Percentiles rank a stretch among this genome's conserved stretches.
Evolutionary conservation across 2,797 vertebrate species (phyloP).

Genomic region (Aulostomus chinensis): DNA sequence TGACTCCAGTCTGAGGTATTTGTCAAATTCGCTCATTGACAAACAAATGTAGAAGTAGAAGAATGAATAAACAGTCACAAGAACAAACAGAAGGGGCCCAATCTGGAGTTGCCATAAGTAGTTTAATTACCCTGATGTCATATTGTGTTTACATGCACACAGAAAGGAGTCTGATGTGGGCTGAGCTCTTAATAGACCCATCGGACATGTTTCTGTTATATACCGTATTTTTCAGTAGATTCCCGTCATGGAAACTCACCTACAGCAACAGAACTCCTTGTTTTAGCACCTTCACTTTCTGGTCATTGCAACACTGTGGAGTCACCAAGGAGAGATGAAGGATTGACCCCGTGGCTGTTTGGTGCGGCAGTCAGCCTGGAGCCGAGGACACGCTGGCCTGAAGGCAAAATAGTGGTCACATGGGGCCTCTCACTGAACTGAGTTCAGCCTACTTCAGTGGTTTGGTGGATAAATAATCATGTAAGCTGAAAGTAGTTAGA

Average conservation of each 20-base stretch:
- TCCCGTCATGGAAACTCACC: not conserved
- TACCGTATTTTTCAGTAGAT: not conserved
- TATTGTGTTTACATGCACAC: conserved; percentile 38
- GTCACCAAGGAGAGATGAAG: too few relatives aligned
- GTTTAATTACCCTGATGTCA: conserved; percentile 25
- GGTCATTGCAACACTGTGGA: too few relatives aligned
- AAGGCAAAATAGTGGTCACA: conserved; percentile 60
- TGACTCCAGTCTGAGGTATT: not conserved
- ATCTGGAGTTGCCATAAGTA: conserved; percentile 6
- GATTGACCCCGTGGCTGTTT: not conserved
- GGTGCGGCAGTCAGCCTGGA: conserved; percentile 41
- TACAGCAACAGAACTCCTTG: too few relatives aligned
- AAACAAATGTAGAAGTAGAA: not conserved
- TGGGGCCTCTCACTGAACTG: not conserved
- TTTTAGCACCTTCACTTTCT: too few relatives aligned
- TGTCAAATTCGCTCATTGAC: conserved; percentile 1
- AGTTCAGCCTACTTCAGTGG: not conserved
- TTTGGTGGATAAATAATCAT: conserved; percentile 10
- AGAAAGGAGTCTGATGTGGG: conserved; percentile 18
- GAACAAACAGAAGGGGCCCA: conserved; percentile 1
- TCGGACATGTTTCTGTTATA: not conserved
- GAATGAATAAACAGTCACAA: not conserved
- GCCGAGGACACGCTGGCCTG: conserved; percentile 20
- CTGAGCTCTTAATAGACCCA: too few relatives aligned
- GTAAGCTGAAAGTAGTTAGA: too few relatives aligned